These are phyloP conservation scores for Mobula hypostoma DNA, from an alignment of 2,113 vertebrate genomes.

Conservation along the genomic window DNA sequence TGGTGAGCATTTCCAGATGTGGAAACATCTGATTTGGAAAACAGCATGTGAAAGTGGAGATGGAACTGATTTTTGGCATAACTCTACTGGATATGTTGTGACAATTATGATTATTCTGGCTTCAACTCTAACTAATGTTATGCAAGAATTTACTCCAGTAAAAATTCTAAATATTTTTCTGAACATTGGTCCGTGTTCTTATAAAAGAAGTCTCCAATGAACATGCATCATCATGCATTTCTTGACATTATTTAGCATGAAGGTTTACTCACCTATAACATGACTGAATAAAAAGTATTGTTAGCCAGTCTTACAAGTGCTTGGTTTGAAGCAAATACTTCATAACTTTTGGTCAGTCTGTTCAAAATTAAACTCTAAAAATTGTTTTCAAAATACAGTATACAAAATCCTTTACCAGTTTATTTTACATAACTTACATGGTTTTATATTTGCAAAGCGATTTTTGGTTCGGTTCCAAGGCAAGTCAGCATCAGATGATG, in stretches of 20 bases:
- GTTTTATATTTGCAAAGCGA: slow-evolving; percentile 95
- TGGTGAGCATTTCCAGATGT: slow-evolving; percentile 12
- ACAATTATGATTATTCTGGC: background rate
- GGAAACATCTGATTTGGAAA: slow-evolving; percentile 27
- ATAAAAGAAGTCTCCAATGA: background rate
- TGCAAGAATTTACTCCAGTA: background rate
- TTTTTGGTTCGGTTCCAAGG: slow-evolving; percentile 97
- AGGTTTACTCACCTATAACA: background rate
- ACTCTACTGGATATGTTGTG: background rate
- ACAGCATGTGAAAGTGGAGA: slow-evolving; percentile 5
- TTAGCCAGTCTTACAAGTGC: background rate
- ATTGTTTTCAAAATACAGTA: slow-evolving; percentile 5
- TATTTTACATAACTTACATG: slow-evolving; percentile 65
- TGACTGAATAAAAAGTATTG: too few species aligned
- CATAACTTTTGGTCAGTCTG: background rate
- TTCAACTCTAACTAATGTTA: background rate
- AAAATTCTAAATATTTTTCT: background rate
- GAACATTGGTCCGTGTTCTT: background rate
- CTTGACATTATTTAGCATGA: background rate
- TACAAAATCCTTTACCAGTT: background rate
- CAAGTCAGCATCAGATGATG: slow-evolving; percentile 86
- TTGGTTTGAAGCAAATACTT: background rate
- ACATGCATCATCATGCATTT: too few species aligned
- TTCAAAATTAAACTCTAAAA: background rate
- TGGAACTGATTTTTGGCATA: slow-evolving; percentile 18